These are phyloP conservation scores for Calidris pugnax DNA, from an alignment of 2,113 vertebrate species.

Conservation along the genomic window DNA sequence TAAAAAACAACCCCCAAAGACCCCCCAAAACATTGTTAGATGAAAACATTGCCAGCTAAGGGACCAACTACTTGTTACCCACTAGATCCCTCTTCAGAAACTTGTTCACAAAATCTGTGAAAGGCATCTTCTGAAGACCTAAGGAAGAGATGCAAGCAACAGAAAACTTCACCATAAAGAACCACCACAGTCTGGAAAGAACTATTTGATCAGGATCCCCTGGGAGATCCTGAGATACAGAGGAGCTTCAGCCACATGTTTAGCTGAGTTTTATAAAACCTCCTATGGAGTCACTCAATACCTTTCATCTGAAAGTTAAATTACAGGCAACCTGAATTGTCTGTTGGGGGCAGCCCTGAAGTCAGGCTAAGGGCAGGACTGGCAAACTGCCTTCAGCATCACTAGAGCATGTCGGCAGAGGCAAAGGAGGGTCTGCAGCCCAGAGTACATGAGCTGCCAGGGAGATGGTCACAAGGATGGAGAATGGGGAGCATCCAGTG, in stretches of 20 bases:
- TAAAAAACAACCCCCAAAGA: neutral
- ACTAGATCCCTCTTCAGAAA: neutral
- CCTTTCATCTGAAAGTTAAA: neutral
- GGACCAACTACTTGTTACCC: neutral
- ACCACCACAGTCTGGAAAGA: neutral
- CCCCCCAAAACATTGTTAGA: neutral
- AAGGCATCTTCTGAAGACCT: neutral
- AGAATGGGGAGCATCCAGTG: no score
- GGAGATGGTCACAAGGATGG: neutral
- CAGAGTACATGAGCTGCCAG: neutral
- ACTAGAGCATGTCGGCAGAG: rapidly evolving
- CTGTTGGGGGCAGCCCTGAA: neutral
- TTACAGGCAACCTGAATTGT: neutral
- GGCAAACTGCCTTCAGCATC: rapidly evolving
- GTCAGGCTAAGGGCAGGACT: no score
- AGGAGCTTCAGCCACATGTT: neutral
- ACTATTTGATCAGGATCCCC: neutral
- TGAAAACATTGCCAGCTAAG: neutral
- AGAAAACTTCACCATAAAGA: neutral
- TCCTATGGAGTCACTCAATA: neutral
- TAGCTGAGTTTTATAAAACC: neutral
- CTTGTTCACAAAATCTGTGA: neutral
- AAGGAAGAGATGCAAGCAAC: neutral
- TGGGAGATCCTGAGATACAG: no score
- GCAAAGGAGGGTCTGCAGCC: neutral